phyloP scores from a whole-genome alignment of 2,113 vertebrate species.

The Thalassarche chlororhynchos region DNA sequence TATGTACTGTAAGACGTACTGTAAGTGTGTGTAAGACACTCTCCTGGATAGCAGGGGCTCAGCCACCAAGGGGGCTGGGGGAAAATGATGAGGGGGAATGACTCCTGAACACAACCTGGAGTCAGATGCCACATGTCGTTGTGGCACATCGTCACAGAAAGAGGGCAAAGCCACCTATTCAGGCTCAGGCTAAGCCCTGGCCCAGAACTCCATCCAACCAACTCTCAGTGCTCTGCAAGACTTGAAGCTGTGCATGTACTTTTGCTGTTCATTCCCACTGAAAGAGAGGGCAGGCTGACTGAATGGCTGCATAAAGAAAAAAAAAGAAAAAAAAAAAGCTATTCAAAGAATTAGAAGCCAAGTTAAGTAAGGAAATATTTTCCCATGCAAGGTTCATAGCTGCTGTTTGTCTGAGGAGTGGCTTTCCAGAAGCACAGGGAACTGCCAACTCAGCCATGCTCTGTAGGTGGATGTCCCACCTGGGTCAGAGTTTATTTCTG shows the following conservation, averaged over 20 bases:
- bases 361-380: neutral
- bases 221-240: neutral
- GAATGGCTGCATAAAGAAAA: neutral
- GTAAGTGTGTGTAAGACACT: neutral
- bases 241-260: neutral
- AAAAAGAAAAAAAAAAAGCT: neutral
- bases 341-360: neutral
- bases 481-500: neutral
- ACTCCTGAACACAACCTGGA: neutral
- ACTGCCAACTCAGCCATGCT: neutral
- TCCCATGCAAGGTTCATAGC: neutral
- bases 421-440: neutral
- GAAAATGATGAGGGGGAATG: neutral
- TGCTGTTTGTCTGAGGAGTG: neutral
- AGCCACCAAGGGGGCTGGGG: neutral
- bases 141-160: neutral
- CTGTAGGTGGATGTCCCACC: neutral
- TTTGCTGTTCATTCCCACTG: neutral
- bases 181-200: neutral
- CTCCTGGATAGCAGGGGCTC: neutral
- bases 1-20: too few relatives aligned
- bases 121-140: too few relatives aligned
- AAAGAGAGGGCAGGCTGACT: neutral
- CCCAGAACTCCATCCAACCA: neutral
- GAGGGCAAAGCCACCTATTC: neutral